Conservation (phyloP, 2,888 invertebrate species). For the Brenthis ino region DNA sequence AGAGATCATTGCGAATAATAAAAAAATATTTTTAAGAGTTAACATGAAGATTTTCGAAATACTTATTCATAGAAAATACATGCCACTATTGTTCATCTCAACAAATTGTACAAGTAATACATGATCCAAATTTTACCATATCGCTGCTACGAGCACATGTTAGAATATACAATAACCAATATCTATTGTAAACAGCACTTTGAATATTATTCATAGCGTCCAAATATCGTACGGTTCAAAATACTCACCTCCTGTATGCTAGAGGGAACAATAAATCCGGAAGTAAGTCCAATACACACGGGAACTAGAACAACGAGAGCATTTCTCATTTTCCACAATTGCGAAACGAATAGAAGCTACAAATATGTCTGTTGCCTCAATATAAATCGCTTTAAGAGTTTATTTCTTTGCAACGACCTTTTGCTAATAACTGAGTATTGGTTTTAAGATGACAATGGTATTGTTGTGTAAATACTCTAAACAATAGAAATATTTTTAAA, state of each 20-base stretch:
- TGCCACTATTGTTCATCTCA: not conserved
- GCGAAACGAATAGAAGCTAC: conserved; percentile 37
- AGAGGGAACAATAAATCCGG: conserved; percentile 56
- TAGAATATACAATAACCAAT: conserved; percentile 23
- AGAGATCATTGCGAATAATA: no score
- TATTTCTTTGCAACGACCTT: conserved; percentile 25
- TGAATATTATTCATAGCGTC: conserved; percentile 36
- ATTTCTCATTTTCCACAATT: conserved; percentile 58
- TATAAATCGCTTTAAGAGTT: conserved; percentile 31
- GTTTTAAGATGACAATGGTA: conserved; percentile 15
- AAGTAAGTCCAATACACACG: conserved; percentile 55
- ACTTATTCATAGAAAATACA: no score
- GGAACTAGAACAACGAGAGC: conserved; percentile 55
- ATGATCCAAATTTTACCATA: conserved; percentile 10
- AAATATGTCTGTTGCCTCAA: conserved; percentile 34
- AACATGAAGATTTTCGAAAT: no score
- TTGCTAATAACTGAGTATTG: conserved; percentile 22
- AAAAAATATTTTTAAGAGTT: no score
- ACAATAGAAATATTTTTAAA: conserved; percentile 24
- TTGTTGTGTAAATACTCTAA: conserved; percentile 25
- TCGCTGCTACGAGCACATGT: conserved; percentile 1
- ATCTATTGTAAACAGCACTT: conserved; percentile 21
- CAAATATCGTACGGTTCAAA: conserved; percentile 38
- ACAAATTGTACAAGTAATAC: conserved; percentile 11
- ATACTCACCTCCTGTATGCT: conserved; percentile 57